Evolutionary conservation across 1,140 invertebrate species (phyloP).

Genomic region (Calephelis virginiensis): DNA sequence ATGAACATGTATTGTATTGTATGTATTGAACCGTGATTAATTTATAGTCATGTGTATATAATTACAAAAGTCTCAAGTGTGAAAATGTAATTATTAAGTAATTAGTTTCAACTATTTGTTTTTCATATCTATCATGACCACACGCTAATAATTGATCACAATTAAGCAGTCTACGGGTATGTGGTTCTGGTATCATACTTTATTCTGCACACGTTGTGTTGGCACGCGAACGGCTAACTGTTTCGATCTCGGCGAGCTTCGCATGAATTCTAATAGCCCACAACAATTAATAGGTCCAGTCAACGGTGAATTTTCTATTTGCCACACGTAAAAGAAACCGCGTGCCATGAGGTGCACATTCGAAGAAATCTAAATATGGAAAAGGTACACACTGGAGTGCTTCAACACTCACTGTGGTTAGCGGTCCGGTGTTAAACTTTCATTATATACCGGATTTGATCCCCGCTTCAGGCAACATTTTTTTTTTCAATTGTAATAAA

Average conservation of each 20-base stretch:
- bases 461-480: no score
- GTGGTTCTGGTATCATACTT: slow-evolving; percentile 51
- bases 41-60: not conserved
- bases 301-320: slow-evolving; percentile 77
- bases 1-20: no score
- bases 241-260: slow-evolving; percentile 55
- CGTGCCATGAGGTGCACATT: slow-evolving; percentile 52
- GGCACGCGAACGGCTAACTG: slow-evolving; percentile 72
- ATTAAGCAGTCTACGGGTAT: slow-evolving; percentile 51
- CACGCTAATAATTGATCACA: slow-evolving; percentile 45
- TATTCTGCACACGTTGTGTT: slow-evolving; percentile 59
- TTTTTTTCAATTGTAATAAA: no score
- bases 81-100: slow-evolving; percentile 7
- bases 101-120: not conserved
- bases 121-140: slow-evolving; percentile 38
- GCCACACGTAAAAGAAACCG: slow-evolving; percentile 76
- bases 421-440: no score
- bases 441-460: no score
- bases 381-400: no score
- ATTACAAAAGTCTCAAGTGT: not conserved
- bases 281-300: slow-evolving; percentile 74
- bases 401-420: no score
- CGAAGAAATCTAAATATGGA: slow-evolving; percentile 62
- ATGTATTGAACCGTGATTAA: no score
- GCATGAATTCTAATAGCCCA: slow-evolving; percentile 68